Base-by-base conservation (phyloP, 2,797 vertebrate species). In the Erpetoichthys calabaricus region DNA sequence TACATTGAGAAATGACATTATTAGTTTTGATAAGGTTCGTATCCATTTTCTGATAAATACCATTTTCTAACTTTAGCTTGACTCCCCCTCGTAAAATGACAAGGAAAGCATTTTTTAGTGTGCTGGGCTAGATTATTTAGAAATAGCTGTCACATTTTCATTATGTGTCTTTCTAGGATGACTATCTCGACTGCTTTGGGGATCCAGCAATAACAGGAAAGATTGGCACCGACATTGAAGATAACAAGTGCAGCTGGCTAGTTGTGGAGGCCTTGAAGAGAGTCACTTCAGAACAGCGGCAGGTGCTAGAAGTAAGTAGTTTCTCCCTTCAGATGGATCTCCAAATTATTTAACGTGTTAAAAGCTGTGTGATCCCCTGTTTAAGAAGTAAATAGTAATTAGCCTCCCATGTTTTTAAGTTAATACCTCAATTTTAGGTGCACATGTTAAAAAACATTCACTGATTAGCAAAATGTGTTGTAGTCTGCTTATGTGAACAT, bases 241-340 rank as follows among this genome's bases (percentile, higher is more conserved):
- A 99, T 74, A 98, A 97, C 56, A 99, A 99, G 57, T 99, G 95
- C 74, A 95, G 94, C 80, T 99, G 95, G 95, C 69, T 98, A 75
- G 92, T 99, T 47, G 89, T 99, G 53, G 85, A 80, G 4, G 92
- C 91, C 3, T 75, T 98, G 68, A 84, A 75, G 9, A 73, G 80
- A 7, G 89, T 86, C 62, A 87, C 76, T 0, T 68, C 80, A 0
- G 79, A 83, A 7, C 93, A 99, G 73, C 82, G 82, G 63, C 70
- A 57, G 51, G 62, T 91, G 60, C 74, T 97, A 47, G 81, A 97
- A 91, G 94, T 95, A 55, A 56, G 51, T 8, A 1, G 8, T 56
- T n/a, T 6, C 9, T 3, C 7, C 51, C 1, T 5, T 2, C 9
- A 51, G 1, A 8, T 42, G 5, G 3, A n/a, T n/a, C 4, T n/a